Evolutionary conservation across 1,140 invertebrate species (phyloP), one percentile per base, ranked within the genome.

Genomic region (Charaxes varanes): DNA sequence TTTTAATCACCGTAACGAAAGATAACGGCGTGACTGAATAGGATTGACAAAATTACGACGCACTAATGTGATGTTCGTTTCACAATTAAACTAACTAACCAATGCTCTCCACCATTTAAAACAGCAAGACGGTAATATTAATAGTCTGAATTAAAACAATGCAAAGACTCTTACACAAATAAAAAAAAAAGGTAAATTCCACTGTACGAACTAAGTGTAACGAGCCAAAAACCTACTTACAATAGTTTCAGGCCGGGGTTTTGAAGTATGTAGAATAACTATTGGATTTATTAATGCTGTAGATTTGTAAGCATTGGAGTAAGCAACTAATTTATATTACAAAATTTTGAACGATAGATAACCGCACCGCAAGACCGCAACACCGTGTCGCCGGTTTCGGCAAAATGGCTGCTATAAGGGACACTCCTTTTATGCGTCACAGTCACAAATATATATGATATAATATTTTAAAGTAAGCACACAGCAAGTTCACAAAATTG

Each of bases 381-480:
- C 69, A 81, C 77, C 74, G 80, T 85, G 82, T 80, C 68, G 78
- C 82, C 82, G 82, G 82, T 55, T 69, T 64, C 58, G 58, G 74
- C 81, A 85, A 85, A 85, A 85, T 85, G 83, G 83, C 83, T 83
- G 83, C 81, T 79, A 63, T 59, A 64, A 74, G 57, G 70, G 81
- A 71, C 83, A 84, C 83, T 85, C 83, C 81, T 85, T 69, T 78
- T 77, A 82, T 85, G 83, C 83, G 83, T 85, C 83, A 85, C 78
- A 82, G 54, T 74, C 78, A 82, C 74, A 65, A 56, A 65, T 66
- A 50, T 61, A 53, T 50, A 40, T 47, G 61, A 54, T 57, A 61
- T 27, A 35, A 57, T 59, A 60, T 63, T 54, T 54, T 36, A 60
- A 59, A 18, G 55, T 36, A 42, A 28, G 46, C 67, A 72, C 69